A percentile compares a stretch with the other conserved stretches of the same genome.
phyloP scores from a whole-genome alignment of 2,888 invertebrate species.

The Epinotia ramella region DNA sequence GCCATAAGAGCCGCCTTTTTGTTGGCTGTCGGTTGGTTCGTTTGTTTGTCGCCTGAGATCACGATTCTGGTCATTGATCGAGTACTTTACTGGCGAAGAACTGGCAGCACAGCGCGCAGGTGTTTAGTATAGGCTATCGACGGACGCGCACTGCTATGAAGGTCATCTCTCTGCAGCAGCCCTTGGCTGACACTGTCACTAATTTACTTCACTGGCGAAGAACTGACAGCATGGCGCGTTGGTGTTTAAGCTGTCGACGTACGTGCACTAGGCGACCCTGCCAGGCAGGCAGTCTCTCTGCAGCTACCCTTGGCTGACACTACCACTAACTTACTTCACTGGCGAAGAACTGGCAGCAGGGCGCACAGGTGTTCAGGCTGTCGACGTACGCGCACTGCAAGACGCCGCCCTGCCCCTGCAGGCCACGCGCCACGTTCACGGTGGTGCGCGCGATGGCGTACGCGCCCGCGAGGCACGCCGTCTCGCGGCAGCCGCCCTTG shows the following conservation, averaged over 20 bases:
- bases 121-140: conserved; percentile 71
- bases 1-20: conserved; percentile 19
- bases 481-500: conserved; percentile 63
- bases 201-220: conserved; percentile 70
- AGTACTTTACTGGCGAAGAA: conserved; percentile 74
- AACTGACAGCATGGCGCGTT: conserved; percentile 77
- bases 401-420: conserved; percentile 62
- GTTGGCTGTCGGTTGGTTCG: conserved; percentile 28
- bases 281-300: conserved; percentile 64
- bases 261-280: conserved; percentile 69
- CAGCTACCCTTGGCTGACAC: conserved; percentile 64
- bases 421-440: conserved; percentile 73
- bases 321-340: conserved; percentile 68
- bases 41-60: too few relatives aligned
- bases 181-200: conserved; percentile 66
- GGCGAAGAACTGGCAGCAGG: conserved; percentile 75
- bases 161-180: conserved; percentile 63
- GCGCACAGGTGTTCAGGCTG: conserved; percentile 71
- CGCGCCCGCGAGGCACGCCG: conserved; percentile 74
- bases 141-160: conserved; percentile 76
- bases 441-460: conserved; percentile 74
- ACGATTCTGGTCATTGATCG: too few relatives aligned
- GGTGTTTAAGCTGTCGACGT: conserved; percentile 70
- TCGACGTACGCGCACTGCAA: conserved; percentile 76
- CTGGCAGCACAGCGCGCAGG: conserved; percentile 75